These are phyloP conservation scores for Xestia sexstrigata DNA, from an alignment of 2,888 invertebrate species.

Conservation along the genomic window DNA sequence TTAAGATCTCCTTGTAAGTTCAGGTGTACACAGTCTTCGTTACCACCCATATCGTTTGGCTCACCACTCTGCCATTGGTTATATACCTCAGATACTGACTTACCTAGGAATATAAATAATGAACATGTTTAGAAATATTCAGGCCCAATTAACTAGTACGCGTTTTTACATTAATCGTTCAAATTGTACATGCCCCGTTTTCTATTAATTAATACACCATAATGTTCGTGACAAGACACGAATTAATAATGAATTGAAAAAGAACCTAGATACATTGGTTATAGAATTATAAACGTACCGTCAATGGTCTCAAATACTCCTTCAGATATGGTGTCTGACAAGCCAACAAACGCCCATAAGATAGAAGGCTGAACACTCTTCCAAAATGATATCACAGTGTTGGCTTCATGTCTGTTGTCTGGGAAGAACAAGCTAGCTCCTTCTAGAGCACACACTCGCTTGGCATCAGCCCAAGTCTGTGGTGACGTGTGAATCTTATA, in stretches of 20 bases:
- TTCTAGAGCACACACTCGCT: conserved; percentile 17
- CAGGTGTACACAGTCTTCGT: conserved; percentile 76
- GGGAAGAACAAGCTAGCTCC: conserved; percentile 21
- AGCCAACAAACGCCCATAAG: background rate
- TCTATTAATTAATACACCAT: background rate
- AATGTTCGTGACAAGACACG: background rate
- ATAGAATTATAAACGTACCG: background rate
- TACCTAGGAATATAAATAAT: conserved; percentile 13
- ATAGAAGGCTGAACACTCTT: background rate
- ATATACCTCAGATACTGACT: conserved; percentile 6
- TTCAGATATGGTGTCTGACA: conserved; percentile 16
- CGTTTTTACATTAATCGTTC: background rate
- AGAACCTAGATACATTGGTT: background rate
- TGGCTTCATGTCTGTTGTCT: conserved; percentile 9
- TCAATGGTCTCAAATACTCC: conserved; percentile 11
- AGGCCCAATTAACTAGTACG: background rate
- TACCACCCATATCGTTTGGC: conserved; percentile 68
- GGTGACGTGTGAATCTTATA: conserved; percentile 15
- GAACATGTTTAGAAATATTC: background rate
- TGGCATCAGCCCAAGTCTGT: conserved; percentile 18
- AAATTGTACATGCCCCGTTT: background rate
- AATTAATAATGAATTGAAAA: background rate
- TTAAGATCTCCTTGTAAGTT: conserved; percentile 69
- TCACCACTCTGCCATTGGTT: background rate
- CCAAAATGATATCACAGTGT: conserved; percentile 14